Conservation (phyloP, 2,888 invertebrate genomes). For the Drosophila neutralis region DNA sequence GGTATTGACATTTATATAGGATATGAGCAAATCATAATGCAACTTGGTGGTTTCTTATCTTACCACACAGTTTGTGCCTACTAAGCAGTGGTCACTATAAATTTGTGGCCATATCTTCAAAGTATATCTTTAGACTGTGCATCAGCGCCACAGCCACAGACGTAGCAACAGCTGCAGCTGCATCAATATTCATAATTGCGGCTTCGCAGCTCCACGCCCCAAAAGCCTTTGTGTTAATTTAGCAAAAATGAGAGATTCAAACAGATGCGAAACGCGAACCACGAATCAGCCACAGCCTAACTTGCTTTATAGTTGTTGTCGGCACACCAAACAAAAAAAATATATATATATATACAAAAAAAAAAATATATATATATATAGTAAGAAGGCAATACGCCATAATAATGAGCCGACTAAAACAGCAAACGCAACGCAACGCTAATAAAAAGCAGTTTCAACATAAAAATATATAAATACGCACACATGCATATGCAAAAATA, state of each 20-base stretch:
- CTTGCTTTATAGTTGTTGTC: constrained; percentile 22
- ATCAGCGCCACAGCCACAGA: constrained; percentile 12
- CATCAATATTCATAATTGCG: constrained; percentile 44
- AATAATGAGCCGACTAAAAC: constrained; percentile 65
- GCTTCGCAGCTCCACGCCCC: constrained; percentile 28
- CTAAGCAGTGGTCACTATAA: constrained; percentile 38
- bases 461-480: constrained; percentile 22
- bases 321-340: constrained; percentile 5
- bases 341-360: not conserved
- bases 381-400: constrained; percentile 65
- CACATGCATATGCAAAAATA: constrained; percentile 1
- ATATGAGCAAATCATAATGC: not conserved
- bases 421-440: constrained; percentile 45
- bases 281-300: constrained; percentile 35
- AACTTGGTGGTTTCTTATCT: constrained; percentile 4
- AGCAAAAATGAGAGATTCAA: constrained; percentile 51
- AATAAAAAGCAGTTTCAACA: constrained; percentile 62
- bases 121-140: constrained; percentile 41
- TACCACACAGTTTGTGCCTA: constrained; percentile 32
- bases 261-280: constrained; percentile 56
- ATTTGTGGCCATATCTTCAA: constrained; percentile 35
- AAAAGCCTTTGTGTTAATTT: constrained; percentile 63
- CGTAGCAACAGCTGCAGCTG: constrained; percentile 31
- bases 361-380: not conserved
- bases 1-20: constrained; percentile 8